Evolutionary conservation across 2,113 vertebrate genomes (phyloP), one percentile per base, ranked within the genome.

Genomic region (Pica pica): DNA sequence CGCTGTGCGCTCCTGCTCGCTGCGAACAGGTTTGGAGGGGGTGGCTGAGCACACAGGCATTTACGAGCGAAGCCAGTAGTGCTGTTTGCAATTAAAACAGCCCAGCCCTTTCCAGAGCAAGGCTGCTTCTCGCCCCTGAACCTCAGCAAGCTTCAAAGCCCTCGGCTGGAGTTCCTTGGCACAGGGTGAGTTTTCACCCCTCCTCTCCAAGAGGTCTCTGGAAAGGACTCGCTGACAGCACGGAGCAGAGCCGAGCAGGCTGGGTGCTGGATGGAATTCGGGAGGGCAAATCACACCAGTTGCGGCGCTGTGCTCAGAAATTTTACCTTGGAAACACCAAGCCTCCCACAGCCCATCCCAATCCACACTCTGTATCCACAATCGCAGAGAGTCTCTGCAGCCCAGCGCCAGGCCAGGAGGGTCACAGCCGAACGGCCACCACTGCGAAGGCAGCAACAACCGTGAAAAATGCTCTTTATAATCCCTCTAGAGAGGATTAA

Each of bases 341-440:
- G 13, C 18, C 16, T 49, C 1, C 9, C 4, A 7, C 9, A 14
- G 13, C 42, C 67, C 67, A 42, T 26, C 57, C 57, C 39, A 31
- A 5, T 3, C 47, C 79, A 5, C 9, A 2, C 13, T 13, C 10
- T 4, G 7, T 10, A 19, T 2, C 47, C 16, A 1, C 2, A 24
- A 19, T 5, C 1, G 21, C 7, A 3, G 42, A 0, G 23, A 63
- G 77, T 8, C 0, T 0, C 11, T 24, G 53, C 68, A 46, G 57
- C 42, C 41, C 11, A 0, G 22, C 0, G 0, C 1, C 1, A 3
- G 41, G 0, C 64, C 0, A 0, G 6, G 31, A 24, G 0, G 0
- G 44, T 23, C 60, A 53, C 68, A 47, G 71, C 31, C 1, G 0
- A 42, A 0, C 0, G 0, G 27, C 19, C 64, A 15, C 10, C 1